Percentiles rank a stretch among this genome's conserved stretches.
phyloP scores from a whole-genome alignment of 1,140 invertebrate species.

The Nasonia vitripennis region DNA sequence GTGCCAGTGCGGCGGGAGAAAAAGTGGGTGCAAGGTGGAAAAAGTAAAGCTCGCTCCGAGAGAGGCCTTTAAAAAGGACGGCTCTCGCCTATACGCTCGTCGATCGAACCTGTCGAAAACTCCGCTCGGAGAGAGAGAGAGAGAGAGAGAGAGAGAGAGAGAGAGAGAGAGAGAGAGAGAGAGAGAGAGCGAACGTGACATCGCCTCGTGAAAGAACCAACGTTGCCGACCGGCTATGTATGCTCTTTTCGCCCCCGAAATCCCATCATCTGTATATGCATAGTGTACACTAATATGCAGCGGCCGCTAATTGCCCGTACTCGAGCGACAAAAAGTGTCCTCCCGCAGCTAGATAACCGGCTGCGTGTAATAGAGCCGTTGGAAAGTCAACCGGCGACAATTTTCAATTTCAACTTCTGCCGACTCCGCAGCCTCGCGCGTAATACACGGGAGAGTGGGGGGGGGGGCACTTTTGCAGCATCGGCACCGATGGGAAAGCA shows the following conservation, averaged over 20 bases:
- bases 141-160: neutral
- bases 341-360: neutral
- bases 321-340: neutral
- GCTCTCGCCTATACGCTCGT: neutral
- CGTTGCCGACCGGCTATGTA: too few species aligned
- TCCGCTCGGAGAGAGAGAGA: neutral
- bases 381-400: neutral
- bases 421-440: neutral
- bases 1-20: neutral
- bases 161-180: neutral
- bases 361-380: neutral
- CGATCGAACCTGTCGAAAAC: conserved; percentile 35
- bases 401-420: conserved; percentile 43
- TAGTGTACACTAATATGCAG: too few species aligned
- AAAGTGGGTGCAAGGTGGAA: neutral
- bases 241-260: too few species aligned
- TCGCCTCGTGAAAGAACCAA: neutral
- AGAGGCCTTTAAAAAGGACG: too few species aligned
- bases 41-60: conserved; percentile 14
- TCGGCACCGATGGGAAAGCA: conserved; percentile 22
- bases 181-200: neutral
- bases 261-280: too few species aligned
- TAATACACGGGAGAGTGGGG: neutral
- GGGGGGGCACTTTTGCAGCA: conserved; percentile 6
- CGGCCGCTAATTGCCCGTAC: too few species aligned